These are phyloP conservation scores for Antheraea yamamai DNA, from an alignment of 2,888 invertebrate species.

Conservation along the genomic window DNA sequence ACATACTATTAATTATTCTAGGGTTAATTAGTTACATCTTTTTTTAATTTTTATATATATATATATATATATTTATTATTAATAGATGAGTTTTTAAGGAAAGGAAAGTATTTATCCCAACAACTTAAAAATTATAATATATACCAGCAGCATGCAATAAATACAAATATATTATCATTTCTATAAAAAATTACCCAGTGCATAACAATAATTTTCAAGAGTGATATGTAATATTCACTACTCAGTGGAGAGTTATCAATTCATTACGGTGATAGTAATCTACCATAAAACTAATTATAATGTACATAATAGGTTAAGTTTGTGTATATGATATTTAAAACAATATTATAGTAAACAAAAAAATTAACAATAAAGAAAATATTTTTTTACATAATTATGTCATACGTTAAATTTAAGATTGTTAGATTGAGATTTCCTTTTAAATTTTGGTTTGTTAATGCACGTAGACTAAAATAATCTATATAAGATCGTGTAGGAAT, in stretches of 20 bases:
- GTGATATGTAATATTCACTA: slow-evolving; percentile 48
- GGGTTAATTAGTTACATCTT: no score
- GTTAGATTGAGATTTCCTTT: no score
- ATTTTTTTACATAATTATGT: neutral
- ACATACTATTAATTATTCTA: no score
- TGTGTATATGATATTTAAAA: neutral
- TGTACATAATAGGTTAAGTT: neutral
- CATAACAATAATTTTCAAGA: slow-evolving; percentile 40
- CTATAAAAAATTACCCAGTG: slow-evolving; percentile 47
- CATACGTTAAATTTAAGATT: no score
- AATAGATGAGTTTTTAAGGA: neutral
- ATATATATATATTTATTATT: neutral
- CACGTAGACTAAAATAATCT: no score
- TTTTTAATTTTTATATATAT: no score
- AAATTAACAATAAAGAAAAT: no score
- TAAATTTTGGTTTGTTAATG: no score
- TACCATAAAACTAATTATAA: neutral
- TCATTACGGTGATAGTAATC: neutral
- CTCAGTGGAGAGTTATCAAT: slow-evolving; percentile 50
- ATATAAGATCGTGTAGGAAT: no score
- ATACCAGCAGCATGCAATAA: slow-evolving; percentile 57
- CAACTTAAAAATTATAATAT: neutral
- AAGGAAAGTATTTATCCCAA: no score
- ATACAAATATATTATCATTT: slow-evolving; percentile 37
- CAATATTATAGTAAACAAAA: no score